A percentile compares a stretch with the other conserved stretches of the same genome.
phyloP scores from a whole-genome alignment of 2,113 vertebrate genomes.

The Syngnathus floridae region DNA sequence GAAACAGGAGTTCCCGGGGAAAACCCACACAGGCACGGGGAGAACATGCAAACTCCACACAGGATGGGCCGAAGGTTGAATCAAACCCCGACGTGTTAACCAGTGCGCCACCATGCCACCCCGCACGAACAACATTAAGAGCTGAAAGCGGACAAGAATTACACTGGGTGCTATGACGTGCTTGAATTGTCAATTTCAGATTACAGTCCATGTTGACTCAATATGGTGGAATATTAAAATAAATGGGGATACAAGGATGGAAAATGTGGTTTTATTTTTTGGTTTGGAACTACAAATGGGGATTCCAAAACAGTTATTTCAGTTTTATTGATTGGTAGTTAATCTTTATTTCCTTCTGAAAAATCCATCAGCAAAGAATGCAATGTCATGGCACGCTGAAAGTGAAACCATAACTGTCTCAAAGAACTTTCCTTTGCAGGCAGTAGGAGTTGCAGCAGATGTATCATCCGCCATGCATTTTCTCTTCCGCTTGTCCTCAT shows the following conservation, averaged over 20 bases:
- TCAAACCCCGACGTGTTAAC: too few species aligned
- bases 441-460: constrained; percentile 9
- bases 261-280: constrained; percentile 14
- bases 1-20: too few species aligned
- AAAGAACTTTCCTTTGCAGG: background rate
- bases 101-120: too few species aligned
- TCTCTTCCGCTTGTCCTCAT: background rate
- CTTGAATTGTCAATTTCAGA: background rate
- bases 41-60: too few species aligned
- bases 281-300: constrained; percentile 2
- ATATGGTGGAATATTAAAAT: background rate
- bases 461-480: constrained; percentile 4
- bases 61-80: too few species aligned
- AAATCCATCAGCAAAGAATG: constrained; percentile 7
- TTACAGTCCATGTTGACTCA: background rate
- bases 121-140: background rate
- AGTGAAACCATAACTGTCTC: background rate
- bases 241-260: background rate
- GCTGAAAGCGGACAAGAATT: background rate
- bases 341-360: constrained; percentile 3
- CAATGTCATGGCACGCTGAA: constrained; percentile 7
- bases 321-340: constrained; percentile 3
- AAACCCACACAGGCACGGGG: too few species aligned
- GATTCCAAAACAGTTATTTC: background rate
- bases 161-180: background rate